Evolutionary conservation across 1,140 invertebrate species (phyloP), one percentile per base, ranked within the genome.

Genomic region (Camponotus pennsylvanicus): DNA sequence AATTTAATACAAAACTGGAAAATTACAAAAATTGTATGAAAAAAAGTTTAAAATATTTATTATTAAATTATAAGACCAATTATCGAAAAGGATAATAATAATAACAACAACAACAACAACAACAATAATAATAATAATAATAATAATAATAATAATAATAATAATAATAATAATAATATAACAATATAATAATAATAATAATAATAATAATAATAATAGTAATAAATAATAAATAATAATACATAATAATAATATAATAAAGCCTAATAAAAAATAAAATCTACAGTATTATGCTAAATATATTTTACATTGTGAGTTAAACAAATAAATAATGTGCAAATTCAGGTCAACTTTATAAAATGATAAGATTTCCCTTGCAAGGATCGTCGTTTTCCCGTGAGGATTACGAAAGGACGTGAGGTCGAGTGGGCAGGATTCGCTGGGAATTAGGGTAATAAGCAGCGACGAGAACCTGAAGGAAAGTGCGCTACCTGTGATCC

Each of bases 401-500:
- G 66, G 78, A 80, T 80, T 80, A 80, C 18, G 21, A 8, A 27
- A 70, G 37, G 52, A 70, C 34, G 64, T 70, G 55, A 37, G 77
- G 52, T 80, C 78, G 78, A 80, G 78, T 70, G 78, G 55, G 55
- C 55, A 83, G 79, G 69, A 83, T 83, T 67, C 57, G 18, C 32
- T 27, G 27, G 40, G 69, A 73, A 83, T 83, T 83, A 75, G 69
- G 57, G 40, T 83, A 83, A 83, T 75, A 75, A 83, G 69, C 57
- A 80, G 37, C 18, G 69, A 55, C 32, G 69, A 80, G 63, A 61
- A 83, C 27, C 55, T 55, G 45, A 83, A 83, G 55, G 52, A 83
- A 83, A 73, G 79, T 83, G 42, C 55, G 40, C 55, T 83, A 83
- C 52, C 69, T 73, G 27, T 61, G 69, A 83, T 83, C 69, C 79